Conservation (phyloP, 2,113 vertebrate genomes). For the Ceyx margarethae region DNA sequence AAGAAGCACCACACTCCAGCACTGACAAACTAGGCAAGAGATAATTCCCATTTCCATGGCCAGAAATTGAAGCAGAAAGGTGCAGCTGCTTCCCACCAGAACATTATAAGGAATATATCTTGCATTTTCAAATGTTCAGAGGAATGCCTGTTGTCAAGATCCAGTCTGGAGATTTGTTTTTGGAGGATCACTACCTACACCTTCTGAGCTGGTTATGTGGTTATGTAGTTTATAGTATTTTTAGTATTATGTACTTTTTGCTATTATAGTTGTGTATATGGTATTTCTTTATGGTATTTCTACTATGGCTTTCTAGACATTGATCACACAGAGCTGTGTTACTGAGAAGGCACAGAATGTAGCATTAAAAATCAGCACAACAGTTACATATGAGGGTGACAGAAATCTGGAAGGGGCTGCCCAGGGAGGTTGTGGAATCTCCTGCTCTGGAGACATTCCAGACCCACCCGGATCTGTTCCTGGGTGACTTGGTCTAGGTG, state of each 20-base stretch:
- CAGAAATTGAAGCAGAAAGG: neutral
- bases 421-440: too few relatives aligned
- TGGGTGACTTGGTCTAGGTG: too few relatives aligned
- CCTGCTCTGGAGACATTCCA: too few relatives aligned
- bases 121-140: neutral
- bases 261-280: too few relatives aligned
- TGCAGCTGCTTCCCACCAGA: neutral
- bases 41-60: neutral
- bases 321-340: neutral
- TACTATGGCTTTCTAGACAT: neutral
- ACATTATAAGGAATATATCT: neutral
- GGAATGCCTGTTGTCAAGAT: neutral
- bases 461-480: too few relatives aligned
- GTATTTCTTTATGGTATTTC: too few relatives aligned
- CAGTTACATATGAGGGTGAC: neutral
- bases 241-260: too few relatives aligned
- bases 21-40: neutral
- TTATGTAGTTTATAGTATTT: accelerated
- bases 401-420: too few relatives aligned
- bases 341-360: neutral
- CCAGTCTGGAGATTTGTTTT: neutral
- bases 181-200: neutral
- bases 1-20: neutral
- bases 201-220: neutral
- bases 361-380: neutral